phyloP scores from a whole-genome alignment of 2,888 invertebrate species.

The Craniophora ligustri region DNA sequence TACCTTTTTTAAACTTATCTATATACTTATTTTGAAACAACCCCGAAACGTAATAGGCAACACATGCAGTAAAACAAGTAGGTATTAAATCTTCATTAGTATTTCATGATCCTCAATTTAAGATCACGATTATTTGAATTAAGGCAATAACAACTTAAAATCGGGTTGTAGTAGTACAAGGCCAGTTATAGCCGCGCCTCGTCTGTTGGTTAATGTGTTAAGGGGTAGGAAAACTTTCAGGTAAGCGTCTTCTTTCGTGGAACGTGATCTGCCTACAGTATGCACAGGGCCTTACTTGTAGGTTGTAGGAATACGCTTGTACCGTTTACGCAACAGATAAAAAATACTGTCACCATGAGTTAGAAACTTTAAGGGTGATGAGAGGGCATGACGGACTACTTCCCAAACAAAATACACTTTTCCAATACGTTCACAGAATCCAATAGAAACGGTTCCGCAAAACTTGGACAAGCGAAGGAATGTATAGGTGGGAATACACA shows the following conservation, averaged over 20 bases:
- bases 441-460: constrained; percentile 39
- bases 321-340: constrained; percentile 54
- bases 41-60: no score
- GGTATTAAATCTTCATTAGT: neutral
- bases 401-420: constrained; percentile 49
- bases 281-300: constrained; percentile 54
- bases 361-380: constrained; percentile 54
- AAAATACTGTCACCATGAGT: constrained; percentile 60
- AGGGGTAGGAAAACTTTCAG: constrained; percentile 86
- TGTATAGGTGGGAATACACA: constrained; percentile 17
- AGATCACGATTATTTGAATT: constrained; percentile 50
- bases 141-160: constrained; percentile 61
- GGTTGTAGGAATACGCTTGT: constrained; percentile 47
- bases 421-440: constrained; percentile 46
- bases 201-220: constrained; percentile 84
- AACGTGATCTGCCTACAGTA: constrained; percentile 82
- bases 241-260: constrained; percentile 84
- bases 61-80: no score
- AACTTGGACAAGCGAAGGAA: constrained; percentile 38
- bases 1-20: no score
- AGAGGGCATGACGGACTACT: constrained; percentile 52
- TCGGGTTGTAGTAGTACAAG: constrained; percentile 61
- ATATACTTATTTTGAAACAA: no score
- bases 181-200: constrained; percentile 67
- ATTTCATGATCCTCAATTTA: constrained; percentile 20